Conservation (phyloP, 2,888 invertebrate genomes). For the Xanthostigma xanthostigma region DNA sequence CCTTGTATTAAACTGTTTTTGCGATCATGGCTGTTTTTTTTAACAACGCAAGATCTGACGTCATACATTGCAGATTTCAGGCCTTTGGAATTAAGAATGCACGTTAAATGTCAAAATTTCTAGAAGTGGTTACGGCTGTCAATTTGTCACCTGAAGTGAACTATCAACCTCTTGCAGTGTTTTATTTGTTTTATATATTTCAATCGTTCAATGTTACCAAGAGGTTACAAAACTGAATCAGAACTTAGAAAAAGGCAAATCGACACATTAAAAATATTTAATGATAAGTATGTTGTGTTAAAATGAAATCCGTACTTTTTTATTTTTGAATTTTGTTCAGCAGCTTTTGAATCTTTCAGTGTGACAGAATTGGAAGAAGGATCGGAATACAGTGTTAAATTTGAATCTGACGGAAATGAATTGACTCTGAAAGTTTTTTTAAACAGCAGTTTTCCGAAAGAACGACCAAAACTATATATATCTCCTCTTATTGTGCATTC, state of each 20-base stretch:
- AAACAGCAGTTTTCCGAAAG: slow-evolving; percentile 57
- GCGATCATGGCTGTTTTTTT: no score
- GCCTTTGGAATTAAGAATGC: no score
- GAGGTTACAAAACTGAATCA: slow-evolving; percentile 37
- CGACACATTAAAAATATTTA: slow-evolving; percentile 68
- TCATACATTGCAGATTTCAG: no score
- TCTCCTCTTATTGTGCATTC: slow-evolving; percentile 52
- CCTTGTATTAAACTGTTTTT: no score
- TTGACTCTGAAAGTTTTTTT: slow-evolving; percentile 51
- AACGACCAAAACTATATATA: slow-evolving; percentile 53
- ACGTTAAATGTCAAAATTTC: no score
- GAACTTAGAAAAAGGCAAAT: slow-evolving; percentile 57
- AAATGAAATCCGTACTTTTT: slow-evolving; percentile 5
- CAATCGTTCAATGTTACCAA: slow-evolving; percentile 33
- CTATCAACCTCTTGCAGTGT: no score
- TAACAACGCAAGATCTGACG: no score
- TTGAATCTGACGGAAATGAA: slow-evolving; percentile 45
- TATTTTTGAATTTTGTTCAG: slow-evolving; percentile 1
- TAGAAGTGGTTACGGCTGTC: no score
- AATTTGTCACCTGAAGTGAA: no score
- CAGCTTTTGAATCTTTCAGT: slow-evolving; percentile 26
- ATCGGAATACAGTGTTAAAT: slow-evolving; percentile 57
- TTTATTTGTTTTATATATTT: background rate
- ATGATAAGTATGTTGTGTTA: slow-evolving; percentile 48
- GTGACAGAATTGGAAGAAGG: slow-evolving; percentile 56